phyloP scores from a whole-genome alignment of 2,113 vertebrate genomes.

The Lagenorhynchus albirostris region DNA sequence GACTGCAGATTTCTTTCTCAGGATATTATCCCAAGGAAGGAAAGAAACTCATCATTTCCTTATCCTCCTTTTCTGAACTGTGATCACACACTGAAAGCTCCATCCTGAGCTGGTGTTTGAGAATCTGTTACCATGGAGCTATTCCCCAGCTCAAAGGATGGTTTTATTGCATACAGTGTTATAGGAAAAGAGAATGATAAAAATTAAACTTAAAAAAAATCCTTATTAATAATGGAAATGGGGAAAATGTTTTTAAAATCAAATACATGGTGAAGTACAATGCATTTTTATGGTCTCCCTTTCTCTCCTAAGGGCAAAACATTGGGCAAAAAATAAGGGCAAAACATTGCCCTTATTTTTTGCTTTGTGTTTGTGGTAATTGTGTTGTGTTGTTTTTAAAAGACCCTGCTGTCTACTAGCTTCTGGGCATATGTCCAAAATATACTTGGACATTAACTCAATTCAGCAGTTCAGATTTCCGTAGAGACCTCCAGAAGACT shows the following conservation, averaged over 20 bases:
- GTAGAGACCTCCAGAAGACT: conserved; percentile 26
- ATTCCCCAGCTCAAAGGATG: conserved; percentile 62
- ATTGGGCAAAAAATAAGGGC: too few relatives aligned
- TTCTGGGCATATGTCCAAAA: conserved; percentile 61
- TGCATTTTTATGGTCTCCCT: conserved; percentile 36
- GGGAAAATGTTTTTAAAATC: conserved; percentile 46
- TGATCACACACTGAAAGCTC: conserved; percentile 69
- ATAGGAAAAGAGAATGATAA: conserved; percentile 67
- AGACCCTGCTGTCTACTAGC: conserved; percentile 11
- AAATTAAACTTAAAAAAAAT: conserved; percentile 63
- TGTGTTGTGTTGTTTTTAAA: conserved; percentile 36
- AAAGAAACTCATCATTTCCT: conserved; percentile 59
- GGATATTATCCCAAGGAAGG: conserved; percentile 57
- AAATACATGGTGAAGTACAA: conserved; percentile 18
- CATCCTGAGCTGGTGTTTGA: conserved; percentile 76
- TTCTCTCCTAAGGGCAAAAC: not conserved
- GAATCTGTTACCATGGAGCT: conserved; percentile 80
- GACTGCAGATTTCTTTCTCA: conserved; percentile 19
- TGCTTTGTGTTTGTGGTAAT: conserved; percentile 39
- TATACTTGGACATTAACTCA: conserved; percentile 60
- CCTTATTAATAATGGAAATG: conserved; percentile 60
- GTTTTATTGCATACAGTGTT: conserved; percentile 62
- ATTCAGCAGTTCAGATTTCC: conserved; percentile 56
- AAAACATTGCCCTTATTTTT: conserved; percentile 34
- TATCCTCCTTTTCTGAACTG: conserved; percentile 62